These are phyloP conservation scores for Pleuronectes platessa DNA, from an alignment of 2,113 vertebrate species.

Conservation along the genomic window DNA sequence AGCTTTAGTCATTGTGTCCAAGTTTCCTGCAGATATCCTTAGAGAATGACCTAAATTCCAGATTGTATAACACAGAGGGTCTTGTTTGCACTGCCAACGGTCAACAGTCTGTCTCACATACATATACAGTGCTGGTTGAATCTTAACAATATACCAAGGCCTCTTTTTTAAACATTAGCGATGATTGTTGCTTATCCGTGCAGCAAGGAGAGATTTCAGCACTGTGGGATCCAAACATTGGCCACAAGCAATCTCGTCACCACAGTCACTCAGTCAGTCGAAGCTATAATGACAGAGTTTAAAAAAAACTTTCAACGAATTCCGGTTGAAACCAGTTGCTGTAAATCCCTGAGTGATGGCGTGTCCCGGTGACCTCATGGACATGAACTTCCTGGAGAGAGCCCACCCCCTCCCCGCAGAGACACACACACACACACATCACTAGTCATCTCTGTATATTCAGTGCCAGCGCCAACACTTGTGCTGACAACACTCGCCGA, in stretches of 20 bases:
- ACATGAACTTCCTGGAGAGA: conserved; percentile 71
- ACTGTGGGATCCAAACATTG: conserved; percentile 5
- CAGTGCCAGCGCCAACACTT: background rate
- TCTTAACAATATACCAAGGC: background rate
- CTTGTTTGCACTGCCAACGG: conserved; percentile 61
- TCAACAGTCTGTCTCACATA: conserved; percentile 34
- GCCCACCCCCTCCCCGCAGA: background rate
- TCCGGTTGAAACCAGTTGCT: conserved; percentile 68
- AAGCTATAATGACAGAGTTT: conserved; percentile 34
- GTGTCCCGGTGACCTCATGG: conserved; percentile 67
- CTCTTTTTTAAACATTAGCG: conserved; percentile 17
- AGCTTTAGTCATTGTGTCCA: conserved; percentile 49
- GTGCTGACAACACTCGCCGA: background rate
- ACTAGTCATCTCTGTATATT: conserved; percentile 52
- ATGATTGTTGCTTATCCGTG: conserved; percentile 40
- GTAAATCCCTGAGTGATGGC: conserved; percentile 64
- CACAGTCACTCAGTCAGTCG: background rate
- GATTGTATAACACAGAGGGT: conserved; percentile 35
- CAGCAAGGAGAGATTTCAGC: background rate
- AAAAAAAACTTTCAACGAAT: conserved; percentile 28
- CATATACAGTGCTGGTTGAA: conserved; percentile 16
- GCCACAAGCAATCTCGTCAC: background rate
- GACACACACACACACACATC: conserved; percentile 45
- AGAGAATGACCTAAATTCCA: conserved; percentile 45
- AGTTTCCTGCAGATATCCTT: conserved; percentile 45